These are phyloP conservation scores for Bubo scandiacus DNA, from an alignment of 2,113 vertebrate species.

Conservation along the genomic window DNA sequence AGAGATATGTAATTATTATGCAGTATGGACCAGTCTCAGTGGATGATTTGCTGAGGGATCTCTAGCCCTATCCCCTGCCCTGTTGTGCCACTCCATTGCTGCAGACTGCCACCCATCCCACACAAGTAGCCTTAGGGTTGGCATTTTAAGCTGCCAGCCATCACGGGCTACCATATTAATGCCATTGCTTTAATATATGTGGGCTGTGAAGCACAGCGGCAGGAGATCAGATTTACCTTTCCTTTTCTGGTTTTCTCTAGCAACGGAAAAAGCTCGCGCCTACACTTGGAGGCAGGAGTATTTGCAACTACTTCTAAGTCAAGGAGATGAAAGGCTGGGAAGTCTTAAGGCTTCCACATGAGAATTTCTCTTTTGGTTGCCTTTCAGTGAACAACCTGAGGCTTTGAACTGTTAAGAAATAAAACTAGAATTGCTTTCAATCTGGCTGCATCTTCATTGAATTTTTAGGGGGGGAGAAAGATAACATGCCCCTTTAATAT, in stretches of 20 bases:
- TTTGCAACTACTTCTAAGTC: not conserved
- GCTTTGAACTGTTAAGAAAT: not conserved
- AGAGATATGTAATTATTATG: not conserved
- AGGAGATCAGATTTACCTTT: not conserved
- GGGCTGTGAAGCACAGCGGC: not conserved
- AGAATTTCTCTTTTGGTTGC: not conserved
- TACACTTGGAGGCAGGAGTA: not conserved
- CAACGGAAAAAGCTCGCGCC: not conserved
- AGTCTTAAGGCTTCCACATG: not conserved
- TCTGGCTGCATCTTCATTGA: not conserved
- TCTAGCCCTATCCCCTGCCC: not conserved
- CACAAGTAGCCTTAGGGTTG: not conserved
- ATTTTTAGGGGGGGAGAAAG: rapidly evolving
- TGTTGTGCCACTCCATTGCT: not conserved
- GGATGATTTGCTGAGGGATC: not conserved
- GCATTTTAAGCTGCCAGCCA: not conserved
- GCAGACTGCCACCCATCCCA: not conserved
- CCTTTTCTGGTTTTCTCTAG: not conserved
- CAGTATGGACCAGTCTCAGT: rapidly evolving
- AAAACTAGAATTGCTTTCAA: not conserved
- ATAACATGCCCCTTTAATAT: not conserved
- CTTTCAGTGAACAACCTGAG: not conserved
- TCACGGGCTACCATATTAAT: rapidly evolving
- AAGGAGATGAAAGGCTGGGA: not conserved
- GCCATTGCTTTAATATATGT: not conserved